Conservation (phyloP, 1,140 invertebrate species). For the Zaprionus capensis region DNA sequence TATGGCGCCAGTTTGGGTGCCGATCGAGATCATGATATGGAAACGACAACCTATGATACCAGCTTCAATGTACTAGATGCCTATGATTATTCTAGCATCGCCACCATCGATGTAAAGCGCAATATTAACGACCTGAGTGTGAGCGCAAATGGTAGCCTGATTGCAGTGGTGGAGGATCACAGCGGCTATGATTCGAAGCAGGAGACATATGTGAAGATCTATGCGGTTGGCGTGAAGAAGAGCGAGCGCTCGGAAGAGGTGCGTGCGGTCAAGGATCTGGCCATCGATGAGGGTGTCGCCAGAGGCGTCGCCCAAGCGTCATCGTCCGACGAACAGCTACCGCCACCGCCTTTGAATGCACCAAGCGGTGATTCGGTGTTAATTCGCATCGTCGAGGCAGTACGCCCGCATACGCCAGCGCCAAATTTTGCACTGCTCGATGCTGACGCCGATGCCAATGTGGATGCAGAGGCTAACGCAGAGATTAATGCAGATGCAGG, state of each 20-base stretch:
- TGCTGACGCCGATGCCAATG: conserved; percentile 27
- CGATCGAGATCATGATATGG: conserved; percentile 85
- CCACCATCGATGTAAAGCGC: conserved; percentile 94
- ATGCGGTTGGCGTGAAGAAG: conserved; percentile 87
- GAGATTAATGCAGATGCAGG: conserved; percentile 6
- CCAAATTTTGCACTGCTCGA: conserved; percentile 34
- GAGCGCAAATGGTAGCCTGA: conserved; percentile 91
- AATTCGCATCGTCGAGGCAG: conserved; percentile 44
- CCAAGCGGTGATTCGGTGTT: conserved; percentile 33
- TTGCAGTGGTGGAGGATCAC: conserved; percentile 93
- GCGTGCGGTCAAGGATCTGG: conserved; percentile 71
- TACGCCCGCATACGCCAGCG: conserved; percentile 38
- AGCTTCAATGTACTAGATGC: conserved; percentile 98
- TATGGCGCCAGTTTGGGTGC: conserved; percentile 85
- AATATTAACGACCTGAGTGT: conserved; percentile 91
- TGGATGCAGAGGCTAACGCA: conserved; percentile 16
- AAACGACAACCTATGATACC: conserved; percentile 85
- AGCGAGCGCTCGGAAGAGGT: conserved; percentile 84
- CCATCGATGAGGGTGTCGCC: conserved; percentile 48
- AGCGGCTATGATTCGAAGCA: conserved; percentile 90
- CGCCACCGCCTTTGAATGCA: conserved; percentile 38
- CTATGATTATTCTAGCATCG: conserved; percentile 96
- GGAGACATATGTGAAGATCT: conserved; percentile 93
- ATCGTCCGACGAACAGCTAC: conserved; percentile 33
- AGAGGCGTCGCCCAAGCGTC: conserved; percentile 20